Evolutionary conservation across 2,888 invertebrate genomes (phyloP), one percentile per base, ranked within the genome.

Genomic region (Epistrophella euchroma): DNA sequence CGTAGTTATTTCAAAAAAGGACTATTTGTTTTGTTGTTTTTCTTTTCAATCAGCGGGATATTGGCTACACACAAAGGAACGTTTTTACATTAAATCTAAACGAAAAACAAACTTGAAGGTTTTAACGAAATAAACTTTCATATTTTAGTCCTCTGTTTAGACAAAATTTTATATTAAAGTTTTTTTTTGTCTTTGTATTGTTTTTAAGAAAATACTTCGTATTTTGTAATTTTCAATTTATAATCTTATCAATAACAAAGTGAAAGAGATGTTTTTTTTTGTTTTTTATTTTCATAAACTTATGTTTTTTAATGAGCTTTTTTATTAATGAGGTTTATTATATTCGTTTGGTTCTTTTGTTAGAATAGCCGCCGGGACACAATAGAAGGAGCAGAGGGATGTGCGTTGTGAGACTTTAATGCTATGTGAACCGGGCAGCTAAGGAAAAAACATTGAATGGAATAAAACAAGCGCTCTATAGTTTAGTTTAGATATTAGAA

Each of bases 1-100:
- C 76, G 72, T 76, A 76, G 66, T 85, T 73, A 80, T 85, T 85
- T 76, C 47, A 47, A 68, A 72, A 85, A 73, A 76, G 80, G 72
- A 70, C 85, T 76, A 55, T 72, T 66, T n/a, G n/a, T n/a, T n/a
- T n/a, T n/a, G n/a, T n/a, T 40, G 15, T 40, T n/a, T 43, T 43
- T 43, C 1, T 35, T 17, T 37, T 58, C 74, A 74, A 70, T 79
- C n/a, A n/a, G 58, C 55, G 25, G 35, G 28, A 50, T 28, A 43
- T 32, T 13, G 35, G 6, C 47, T 25, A n/a, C n/a, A 60, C 73
- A 52, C 62, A 64, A 56, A 79, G 19, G 55, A 62, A 70, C n/a
- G n/a, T n/a, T n/a, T n/a, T n/a, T n/a, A n/a, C 56, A 71, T 84
- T 62, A 79, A 79, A 78, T 83, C 64, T 37, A 74, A 79, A 83